Percentiles rank a stretch among this genome's conserved stretches.
These are phyloP conservation scores for Zosterops pallidus DNA, from an alignment of 2,113 vertebrate species.

Conservation along the genomic window DNA sequence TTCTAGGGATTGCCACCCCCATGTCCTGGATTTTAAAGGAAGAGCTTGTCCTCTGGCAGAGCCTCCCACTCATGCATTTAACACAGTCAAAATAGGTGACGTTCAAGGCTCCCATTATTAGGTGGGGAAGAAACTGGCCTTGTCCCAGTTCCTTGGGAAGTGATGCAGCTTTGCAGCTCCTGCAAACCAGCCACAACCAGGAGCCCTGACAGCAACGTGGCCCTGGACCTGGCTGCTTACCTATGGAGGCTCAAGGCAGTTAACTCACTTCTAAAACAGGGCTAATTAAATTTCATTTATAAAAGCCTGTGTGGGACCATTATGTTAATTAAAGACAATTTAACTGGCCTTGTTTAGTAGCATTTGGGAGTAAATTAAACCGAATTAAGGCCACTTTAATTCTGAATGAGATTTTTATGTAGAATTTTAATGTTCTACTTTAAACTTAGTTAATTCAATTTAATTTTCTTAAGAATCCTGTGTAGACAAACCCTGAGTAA, in stretches of 20 bases:
- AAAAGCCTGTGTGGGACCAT: slow-evolving; percentile 21
- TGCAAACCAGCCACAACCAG: not conserved
- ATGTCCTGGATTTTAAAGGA: not conserved
- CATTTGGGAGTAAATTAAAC: slow-evolving; percentile 36
- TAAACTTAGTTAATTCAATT: not conserved
- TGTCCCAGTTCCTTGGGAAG: not conserved
- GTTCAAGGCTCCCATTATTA: not conserved
- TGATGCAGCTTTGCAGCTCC: not conserved
- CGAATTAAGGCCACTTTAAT: slow-evolving; percentile 20
- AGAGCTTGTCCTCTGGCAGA: not conserved
- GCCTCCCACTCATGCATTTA: not conserved
- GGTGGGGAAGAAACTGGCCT: not conserved
- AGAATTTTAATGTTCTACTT: slow-evolving; percentile 19
- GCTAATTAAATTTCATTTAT: slow-evolving; percentile 29
- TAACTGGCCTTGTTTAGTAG: slow-evolving; percentile 22
- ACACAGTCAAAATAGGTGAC: not conserved
- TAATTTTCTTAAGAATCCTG: not conserved
- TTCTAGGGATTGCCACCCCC: not conserved
- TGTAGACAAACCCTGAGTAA: not conserved
- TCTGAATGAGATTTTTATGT: slow-evolving; percentile 8
- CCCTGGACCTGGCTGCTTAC: not conserved
- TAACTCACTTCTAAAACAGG: not conserved
- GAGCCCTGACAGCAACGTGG: not conserved
- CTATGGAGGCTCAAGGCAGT: not conserved
- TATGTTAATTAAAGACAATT: slow-evolving; percentile 39